Evolutionary conservation across 2,888 invertebrate species (phyloP), one percentile per base, ranked within the genome.

Genomic region (Dione vanillae): DNA sequence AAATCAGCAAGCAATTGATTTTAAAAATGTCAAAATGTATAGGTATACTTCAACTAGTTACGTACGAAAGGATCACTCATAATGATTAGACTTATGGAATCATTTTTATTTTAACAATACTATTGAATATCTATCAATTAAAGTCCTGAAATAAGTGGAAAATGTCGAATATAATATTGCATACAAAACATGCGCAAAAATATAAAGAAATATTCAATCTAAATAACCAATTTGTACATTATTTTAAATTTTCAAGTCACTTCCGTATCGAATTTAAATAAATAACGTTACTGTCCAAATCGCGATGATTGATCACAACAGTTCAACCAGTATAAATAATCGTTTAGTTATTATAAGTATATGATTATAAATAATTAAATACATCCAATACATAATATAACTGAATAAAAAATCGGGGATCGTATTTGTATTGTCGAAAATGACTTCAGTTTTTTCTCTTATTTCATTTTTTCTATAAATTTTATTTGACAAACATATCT

Each of bases 401-500:
- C 3, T 16, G 16, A 40, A 56, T 37, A 56, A 56, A 56, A 56
- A 56, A 1, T 16, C 11, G 16, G 37, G 16, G 16, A 16, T 56
- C 56, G 16, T 37, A 56, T 40, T 56, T 56, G 37, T 37, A 56
- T 56, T 56, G 37, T 56, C 11, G 56, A 56, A 27, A 27, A 56
- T 56, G 56, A 56, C 16, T 40, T 40, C 5, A 11, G n/a, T 11
- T 56, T 40, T 56, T 54, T 56, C 37, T 16, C 35, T 16, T 16
- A 56, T 56, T 16, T 37, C 6, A n/a, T 56, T 56, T 56, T 37
- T 56, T 16, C 37, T 40, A 40, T 56, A 0, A 37, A 56, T 11
- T 40, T 56, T 40, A 40, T 56, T 37, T 56, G 56, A 56, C 37
- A 40, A 40, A 37, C 16, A 16, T 40, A 40, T 40, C 16, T 47